Evolutionary conservation across 2,113 vertebrate genomes (phyloP).

Genomic region (Uropsilus gracilis): DNA sequence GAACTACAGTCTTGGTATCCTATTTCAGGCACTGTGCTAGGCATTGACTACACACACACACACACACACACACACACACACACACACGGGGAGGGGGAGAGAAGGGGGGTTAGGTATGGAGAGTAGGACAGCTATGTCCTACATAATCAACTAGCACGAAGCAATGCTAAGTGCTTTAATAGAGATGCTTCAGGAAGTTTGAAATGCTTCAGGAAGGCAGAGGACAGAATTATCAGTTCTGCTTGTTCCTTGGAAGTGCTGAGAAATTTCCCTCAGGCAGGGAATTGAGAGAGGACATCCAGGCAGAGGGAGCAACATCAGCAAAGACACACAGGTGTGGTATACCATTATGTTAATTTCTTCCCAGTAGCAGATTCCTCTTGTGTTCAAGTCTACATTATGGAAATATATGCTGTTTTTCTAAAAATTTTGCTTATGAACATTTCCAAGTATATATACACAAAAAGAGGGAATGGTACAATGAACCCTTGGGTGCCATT

Average conservation of each 20-base stretch:
- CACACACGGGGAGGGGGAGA: neutral
- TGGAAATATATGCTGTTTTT: neutral
- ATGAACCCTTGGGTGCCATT: neutral
- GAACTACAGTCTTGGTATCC: neutral
- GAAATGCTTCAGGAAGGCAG: slow-evolving; percentile 33
- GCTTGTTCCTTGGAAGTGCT: neutral
- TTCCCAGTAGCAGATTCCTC: neutral
- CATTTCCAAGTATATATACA: neutral
- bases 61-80: too few species aligned
- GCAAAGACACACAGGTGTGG: neutral
- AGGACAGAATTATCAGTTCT: neutral
- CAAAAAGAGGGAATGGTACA: neutral
- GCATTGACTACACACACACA: too few species aligned
- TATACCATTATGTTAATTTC: neutral
- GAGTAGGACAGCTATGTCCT: neutral
- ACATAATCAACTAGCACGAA: neutral
- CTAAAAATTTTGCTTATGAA: neutral
- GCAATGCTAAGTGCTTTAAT: neutral
- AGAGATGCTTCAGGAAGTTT: neutral
- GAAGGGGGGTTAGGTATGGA: neutral
- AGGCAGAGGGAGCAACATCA: neutral
- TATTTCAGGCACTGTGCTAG: neutral
- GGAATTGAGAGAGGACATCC: neutral
- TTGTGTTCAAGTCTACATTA: neutral
- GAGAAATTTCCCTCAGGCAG: neutral